Evolutionary conservation across 1,140 invertebrate genomes (phyloP).

Genomic region (Xylocopa sonorina): DNA sequence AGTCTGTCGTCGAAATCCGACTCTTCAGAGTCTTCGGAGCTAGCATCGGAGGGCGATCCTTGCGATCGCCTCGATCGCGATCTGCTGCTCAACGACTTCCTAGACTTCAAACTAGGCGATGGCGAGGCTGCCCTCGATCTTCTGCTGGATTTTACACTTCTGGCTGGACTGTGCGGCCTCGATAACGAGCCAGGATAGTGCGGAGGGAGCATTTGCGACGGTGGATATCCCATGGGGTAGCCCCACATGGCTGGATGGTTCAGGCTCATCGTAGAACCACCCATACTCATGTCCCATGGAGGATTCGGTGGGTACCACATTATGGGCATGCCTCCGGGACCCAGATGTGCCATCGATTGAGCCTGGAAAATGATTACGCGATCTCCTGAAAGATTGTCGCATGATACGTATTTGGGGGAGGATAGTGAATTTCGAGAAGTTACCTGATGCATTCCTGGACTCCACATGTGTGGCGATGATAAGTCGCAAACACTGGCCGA

Average conservation of each 20-base stretch:
- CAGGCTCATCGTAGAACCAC: slow-evolving; percentile 78
- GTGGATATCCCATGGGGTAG: slow-evolving; percentile 77
- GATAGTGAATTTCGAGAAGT: no score
- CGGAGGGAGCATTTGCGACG: slow-evolving; percentile 81
- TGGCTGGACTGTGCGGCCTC: slow-evolving; percentile 78
- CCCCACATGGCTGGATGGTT: slow-evolving; percentile 77
- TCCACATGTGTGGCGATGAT: slow-evolving; percentile 74
- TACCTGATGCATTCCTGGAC: slow-evolving; percentile 77
- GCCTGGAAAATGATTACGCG: slow-evolving; percentile 79
- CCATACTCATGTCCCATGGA: slow-evolving; percentile 75
- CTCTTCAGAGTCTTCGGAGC: slow-evolving; percentile 82
- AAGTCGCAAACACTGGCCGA: slow-evolving; percentile 79
- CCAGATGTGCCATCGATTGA: slow-evolving; percentile 87
- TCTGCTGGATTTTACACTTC: slow-evolving; percentile 77
- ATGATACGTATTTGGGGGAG: no score
- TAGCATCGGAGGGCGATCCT: slow-evolving; percentile 80
- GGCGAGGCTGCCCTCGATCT: slow-evolving; percentile 86
- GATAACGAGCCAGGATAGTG: slow-evolving; percentile 77
- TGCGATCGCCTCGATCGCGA: slow-evolving; percentile 75
- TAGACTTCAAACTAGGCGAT: slow-evolving; percentile 86
- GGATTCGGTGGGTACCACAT: slow-evolving; percentile 81
- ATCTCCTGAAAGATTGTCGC: not conserved
- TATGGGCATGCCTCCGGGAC: slow-evolving; percentile 75
- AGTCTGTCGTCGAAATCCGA: slow-evolving; percentile 83
- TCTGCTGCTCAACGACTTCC: slow-evolving; percentile 83